These are phyloP conservation scores for Poeciliopsis turneri DNA, from an alignment of 2,797 vertebrate genomes.

Conservation along the genomic window DNA sequence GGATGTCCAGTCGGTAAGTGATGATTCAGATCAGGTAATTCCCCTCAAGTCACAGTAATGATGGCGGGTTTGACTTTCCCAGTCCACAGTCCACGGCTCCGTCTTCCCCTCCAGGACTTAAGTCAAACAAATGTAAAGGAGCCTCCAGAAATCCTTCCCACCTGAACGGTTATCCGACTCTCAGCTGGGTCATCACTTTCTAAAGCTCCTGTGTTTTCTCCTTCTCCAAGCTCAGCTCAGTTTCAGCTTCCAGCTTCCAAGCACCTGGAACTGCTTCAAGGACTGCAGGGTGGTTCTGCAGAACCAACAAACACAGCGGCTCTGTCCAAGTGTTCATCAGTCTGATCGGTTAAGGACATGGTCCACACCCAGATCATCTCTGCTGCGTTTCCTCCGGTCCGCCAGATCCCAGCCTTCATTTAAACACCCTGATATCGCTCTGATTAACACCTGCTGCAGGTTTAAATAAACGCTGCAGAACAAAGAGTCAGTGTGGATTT, in stretches of 20 bases:
- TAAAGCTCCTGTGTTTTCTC: conserved; percentile 49
- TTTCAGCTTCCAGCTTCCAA: conserved; percentile 52
- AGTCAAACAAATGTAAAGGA: conserved; percentile 21
- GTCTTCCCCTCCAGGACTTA: conserved; percentile 4
- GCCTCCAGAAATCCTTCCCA: conserved; percentile 33
- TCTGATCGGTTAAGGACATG: conserved; percentile 60
- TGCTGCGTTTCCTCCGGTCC: background rate
- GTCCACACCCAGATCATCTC: conserved; percentile 47
- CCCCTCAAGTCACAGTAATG: background rate
- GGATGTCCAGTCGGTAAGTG: background rate
- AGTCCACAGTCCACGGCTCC: background rate
- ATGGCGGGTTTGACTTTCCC: background rate
- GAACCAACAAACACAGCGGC: conserved; percentile 66
- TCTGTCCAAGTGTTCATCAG: conserved; percentile 65
- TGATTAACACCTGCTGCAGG: background rate
- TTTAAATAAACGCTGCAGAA: background rate
- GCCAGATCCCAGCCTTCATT: background rate
- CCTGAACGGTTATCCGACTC: conserved; percentile 39
- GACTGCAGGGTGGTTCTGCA: conserved; percentile 65
- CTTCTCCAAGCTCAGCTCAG: conserved; percentile 34
- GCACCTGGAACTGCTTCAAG: conserved; percentile 69
- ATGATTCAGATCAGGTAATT: background rate
- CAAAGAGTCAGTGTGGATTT: background rate
- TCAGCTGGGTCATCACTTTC: conserved; percentile 68
- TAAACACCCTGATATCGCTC: background rate